A percentile compares a stretch with the other conserved stretches of the same genome.
Conservation (phyloP, 2,113 vertebrate species). For the Paraplagusia blochii region DNA sequence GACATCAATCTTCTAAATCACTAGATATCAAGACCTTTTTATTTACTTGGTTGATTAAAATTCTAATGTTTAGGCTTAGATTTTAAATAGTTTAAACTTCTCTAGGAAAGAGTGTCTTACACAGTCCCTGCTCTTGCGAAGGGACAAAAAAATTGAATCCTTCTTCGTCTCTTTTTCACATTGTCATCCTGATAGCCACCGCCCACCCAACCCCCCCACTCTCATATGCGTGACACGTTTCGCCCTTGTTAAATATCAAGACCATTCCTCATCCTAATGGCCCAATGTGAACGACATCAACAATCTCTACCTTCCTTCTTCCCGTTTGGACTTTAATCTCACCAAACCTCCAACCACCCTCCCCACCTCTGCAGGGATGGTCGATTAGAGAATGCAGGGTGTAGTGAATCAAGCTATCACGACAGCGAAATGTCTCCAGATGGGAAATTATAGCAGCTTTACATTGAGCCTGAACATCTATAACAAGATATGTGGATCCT, state of each 20-base stretch:
- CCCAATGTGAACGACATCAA: conserved; percentile 57
- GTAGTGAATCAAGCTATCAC: conserved; percentile 44
- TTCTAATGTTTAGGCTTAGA: too few species aligned
- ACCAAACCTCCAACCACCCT: conserved; percentile 19
- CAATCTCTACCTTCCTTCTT: conserved; percentile 57
- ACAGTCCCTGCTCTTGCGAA: too few species aligned
- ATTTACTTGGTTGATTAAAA: too few species aligned
- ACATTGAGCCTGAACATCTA: conserved; percentile 26
- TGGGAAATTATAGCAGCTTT: conserved; percentile 43
- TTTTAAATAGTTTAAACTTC: too few species aligned
- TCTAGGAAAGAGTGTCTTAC: too few species aligned
- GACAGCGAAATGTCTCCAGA: conserved; percentile 28
- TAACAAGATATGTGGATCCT: conserved; percentile 23
- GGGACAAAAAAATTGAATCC: too few species aligned
- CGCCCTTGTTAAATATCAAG: conserved; percentile 72
- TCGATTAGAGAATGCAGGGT: conserved; percentile 38
- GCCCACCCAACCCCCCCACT: conserved; percentile 36
- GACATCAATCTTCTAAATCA: too few species aligned
- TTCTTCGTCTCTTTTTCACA: conserved; percentile 33
- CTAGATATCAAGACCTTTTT: too few species aligned
- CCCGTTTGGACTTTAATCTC: conserved; percentile 58
- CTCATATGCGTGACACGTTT: conserved; percentile 55
- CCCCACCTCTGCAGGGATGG: conserved; percentile 14
- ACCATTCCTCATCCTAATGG: conserved; percentile 74
- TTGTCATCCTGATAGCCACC: conserved; percentile 27